Conservation (phyloP, 2,113 vertebrate species). For the Pungitius pungitius region DNA sequence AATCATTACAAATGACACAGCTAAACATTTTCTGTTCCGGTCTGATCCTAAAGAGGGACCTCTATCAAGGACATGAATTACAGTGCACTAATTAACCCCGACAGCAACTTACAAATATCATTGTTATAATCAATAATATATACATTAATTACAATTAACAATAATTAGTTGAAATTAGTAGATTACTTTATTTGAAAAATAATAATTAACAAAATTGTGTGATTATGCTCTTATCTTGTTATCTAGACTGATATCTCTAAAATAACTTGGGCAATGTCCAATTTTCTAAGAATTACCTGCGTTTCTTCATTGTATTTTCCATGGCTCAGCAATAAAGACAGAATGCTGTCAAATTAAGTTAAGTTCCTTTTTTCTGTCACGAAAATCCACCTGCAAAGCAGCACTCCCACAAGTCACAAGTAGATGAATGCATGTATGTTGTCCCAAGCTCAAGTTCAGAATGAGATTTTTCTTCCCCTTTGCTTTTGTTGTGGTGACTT, state of each 20-base stretch:
- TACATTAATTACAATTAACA: neutral
- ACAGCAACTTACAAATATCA: neutral
- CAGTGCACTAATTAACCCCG: neutral
- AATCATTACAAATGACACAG: neutral
- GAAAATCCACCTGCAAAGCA: conserved; percentile 4
- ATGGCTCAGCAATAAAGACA: conserved; percentile 48
- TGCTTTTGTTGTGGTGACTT: conserved; percentile 56
- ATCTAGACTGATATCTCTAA: neutral
- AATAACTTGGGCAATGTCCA: neutral
- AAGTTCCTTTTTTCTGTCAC: conserved; percentile 11
- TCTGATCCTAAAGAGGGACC: neutral
- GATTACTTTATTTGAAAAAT: neutral
- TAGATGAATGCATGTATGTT: conserved; percentile 20
- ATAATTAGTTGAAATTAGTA: too few species aligned
- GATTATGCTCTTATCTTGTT: neutral
- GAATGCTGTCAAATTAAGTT: conserved; percentile 57
- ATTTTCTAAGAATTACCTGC: conserved; percentile 60
- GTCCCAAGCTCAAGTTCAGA: conserved; percentile 40
- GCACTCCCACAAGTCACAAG: neutral
- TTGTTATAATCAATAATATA: neutral
- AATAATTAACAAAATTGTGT: neutral
- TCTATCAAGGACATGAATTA: neutral
- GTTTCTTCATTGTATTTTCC: conserved; percentile 64
- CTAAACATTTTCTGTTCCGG: conserved; percentile 12
- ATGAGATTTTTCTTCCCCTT: conserved; percentile 5